These are phyloP conservation scores for Heptranchias perlo DNA, from an alignment of 2,113 vertebrate genomes.

Conservation along the genomic window DNA sequence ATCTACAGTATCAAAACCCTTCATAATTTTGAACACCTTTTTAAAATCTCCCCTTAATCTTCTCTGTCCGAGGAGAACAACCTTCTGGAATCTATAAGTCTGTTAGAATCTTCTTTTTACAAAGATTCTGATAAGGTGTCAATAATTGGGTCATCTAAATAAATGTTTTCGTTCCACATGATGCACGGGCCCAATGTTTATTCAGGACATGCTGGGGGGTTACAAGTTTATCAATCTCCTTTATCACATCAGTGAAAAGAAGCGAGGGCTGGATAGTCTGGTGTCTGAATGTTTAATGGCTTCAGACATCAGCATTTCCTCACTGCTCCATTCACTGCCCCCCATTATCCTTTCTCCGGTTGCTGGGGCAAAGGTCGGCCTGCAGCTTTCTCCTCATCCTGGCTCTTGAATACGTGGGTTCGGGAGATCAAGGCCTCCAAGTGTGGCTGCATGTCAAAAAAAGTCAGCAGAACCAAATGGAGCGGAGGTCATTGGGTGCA, in stretches of 20 bases:
- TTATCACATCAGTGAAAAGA: background rate
- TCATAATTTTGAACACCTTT: background rate
- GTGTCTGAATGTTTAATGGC: background rate
- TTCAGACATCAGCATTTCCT: conserved; percentile 7
- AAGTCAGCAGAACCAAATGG: background rate
- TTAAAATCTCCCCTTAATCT: background rate
- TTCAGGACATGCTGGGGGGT: background rate
- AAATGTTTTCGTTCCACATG: background rate
- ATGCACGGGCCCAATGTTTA: background rate
- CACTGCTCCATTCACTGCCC: background rate
- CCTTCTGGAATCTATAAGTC: background rate
- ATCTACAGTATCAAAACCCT: background rate
- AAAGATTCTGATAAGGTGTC: background rate
- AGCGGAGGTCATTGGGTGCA: background rate
- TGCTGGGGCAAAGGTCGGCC: background rate
- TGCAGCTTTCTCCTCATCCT: conserved; percentile 37
- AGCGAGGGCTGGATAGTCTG: no score
- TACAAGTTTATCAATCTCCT: background rate
- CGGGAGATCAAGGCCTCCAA: background rate
- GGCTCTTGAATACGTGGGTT: background rate
- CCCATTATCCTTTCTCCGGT: background rate
- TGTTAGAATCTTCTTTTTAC: background rate
- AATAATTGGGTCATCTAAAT: conserved; percentile 1
- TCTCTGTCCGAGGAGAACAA: background rate
- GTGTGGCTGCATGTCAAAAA: background rate